Percentiles rank a stretch among this genome's conserved stretches.
Evolutionary conservation across 2,888 invertebrate genomes (phyloP).

Genomic region (Anodontia alba): DNA sequence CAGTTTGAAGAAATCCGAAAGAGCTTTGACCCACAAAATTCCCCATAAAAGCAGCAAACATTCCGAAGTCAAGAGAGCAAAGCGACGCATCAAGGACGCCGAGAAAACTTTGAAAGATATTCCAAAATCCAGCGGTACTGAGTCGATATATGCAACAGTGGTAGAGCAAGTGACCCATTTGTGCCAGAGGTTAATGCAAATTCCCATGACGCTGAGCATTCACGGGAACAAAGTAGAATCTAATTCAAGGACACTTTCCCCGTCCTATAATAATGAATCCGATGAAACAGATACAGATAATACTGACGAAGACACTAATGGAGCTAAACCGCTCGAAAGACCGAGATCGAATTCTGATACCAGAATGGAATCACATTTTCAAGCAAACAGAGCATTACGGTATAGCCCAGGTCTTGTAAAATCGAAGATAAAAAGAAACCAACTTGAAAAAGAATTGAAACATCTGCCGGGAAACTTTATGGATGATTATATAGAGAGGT

Average conservation of each 20-base stretch:
- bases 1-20: conserved; percentile 54
- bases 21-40: neutral
- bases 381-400: neutral
- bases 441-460: neutral
- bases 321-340: neutral
- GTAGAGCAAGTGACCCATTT: conserved; percentile 41
- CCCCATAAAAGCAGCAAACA: conserved; percentile 17
- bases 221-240: neutral
- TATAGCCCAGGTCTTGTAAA: neutral
- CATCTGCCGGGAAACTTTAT: neutral
- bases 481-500: neutral
- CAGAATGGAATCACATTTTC: neutral
- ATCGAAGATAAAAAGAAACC: neutral
- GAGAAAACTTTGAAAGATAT: neutral
- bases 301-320: neutral
- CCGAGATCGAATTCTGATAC: conserved; percentile 6
- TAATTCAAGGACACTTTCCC: neutral
- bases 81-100: conserved; percentile 49
- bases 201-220: conserved; percentile 25
- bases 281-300: neutral
- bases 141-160: neutral
- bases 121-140: neutral
- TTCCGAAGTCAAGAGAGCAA: conserved; percentile 51
- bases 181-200: conserved; percentile 40
- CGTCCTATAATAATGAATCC: neutral